Base-by-base conservation (phyloP, 1,140 invertebrate species). In the Saxidomus purpurata region DNA sequence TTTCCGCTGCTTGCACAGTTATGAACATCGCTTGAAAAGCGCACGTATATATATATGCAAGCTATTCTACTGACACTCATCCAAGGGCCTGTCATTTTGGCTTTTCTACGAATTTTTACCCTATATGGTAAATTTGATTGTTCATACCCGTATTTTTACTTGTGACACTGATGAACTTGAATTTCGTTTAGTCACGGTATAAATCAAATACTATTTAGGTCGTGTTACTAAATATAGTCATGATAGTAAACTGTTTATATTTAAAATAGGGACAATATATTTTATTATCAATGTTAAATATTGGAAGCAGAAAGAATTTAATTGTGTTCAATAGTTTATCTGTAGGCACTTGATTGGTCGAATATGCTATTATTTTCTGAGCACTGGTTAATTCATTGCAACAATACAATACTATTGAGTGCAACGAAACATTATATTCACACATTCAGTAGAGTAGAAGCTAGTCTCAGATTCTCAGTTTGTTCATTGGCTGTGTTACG, bases 91-190 rank as follows among this genome's bases (percentile, higher is more conserved):
- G 31, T 31, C 31, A 31, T 8, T 8, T 9, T 28, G 63, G 34
- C 34, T 36, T 36, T 31, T 67, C 63, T 36, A 67, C 25, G 63
- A 67, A 67, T 34, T 36, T 11, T 67, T 31, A 19, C 63, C 63
- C 8, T 67, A 67, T 67, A 67, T 67, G 63, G 34, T 67, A 31
- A 67, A 31, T 8, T 8, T 31, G 4, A 67, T 67, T 67, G 63
- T 31, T 67, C 63, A 67, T 67, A 34, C 63, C 31, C n/a, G 3
- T 67, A 67, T 67, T 67, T 67, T 67, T 67, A 34, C 31, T 19
- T 67, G 63, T 67, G 63, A 67, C 34, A 31, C n/a, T 11, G 8
- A 67, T 59, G n/a, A 4, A 11, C n/a, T 36, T 67, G 31, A 15
- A 31, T 31, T 67, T 31, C 6, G 31, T 67, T 34, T n/a, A 67